phyloP scores from a whole-genome alignment of 2,888 invertebrate genomes.

The Acanthacorydalis orientalis region DNA sequence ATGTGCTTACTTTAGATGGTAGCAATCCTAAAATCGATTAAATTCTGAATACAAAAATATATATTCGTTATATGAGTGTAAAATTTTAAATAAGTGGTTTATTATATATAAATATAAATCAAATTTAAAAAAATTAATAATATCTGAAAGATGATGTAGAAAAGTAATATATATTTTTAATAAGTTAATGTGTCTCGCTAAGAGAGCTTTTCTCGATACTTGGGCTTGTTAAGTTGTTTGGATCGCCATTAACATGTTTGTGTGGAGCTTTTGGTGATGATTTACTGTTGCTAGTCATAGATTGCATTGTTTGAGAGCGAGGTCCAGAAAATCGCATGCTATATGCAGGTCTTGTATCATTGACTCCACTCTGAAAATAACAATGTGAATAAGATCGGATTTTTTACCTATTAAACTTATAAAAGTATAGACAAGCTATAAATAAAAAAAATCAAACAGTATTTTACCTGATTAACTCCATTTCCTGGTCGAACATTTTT shows the following conservation, averaged over 20 bases:
- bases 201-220: slow-evolving; percentile 22
- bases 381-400: not conserved
- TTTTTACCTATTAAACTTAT: no score
- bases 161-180: no score
- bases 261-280: slow-evolving; percentile 18
- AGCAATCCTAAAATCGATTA: no score
- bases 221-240: slow-evolving; percentile 15
- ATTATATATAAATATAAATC: no score
- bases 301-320: slow-evolving; percentile 32
- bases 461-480: slow-evolving; percentile 19
- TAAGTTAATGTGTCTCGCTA: slow-evolving; percentile 13
- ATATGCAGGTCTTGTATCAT: slow-evolving; percentile 22
- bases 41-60: no score
- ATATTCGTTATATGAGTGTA: no score
- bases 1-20: no score
- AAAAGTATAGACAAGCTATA: no score
- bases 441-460: no score
- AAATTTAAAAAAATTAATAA: no score
- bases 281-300: slow-evolving; percentile 26
- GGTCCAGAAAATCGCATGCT: slow-evolving; percentile 31
- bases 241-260: slow-evolving; percentile 20
- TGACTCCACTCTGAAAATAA: slow-evolving; percentile 15
- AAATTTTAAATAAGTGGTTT: no score
- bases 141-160: no score
- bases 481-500: slow-evolving; percentile 52